Evolutionary conservation across 1,140 invertebrate species (phyloP), one percentile per base, ranked within the genome.

Genomic region (Meloidogyne exigua): DNA sequence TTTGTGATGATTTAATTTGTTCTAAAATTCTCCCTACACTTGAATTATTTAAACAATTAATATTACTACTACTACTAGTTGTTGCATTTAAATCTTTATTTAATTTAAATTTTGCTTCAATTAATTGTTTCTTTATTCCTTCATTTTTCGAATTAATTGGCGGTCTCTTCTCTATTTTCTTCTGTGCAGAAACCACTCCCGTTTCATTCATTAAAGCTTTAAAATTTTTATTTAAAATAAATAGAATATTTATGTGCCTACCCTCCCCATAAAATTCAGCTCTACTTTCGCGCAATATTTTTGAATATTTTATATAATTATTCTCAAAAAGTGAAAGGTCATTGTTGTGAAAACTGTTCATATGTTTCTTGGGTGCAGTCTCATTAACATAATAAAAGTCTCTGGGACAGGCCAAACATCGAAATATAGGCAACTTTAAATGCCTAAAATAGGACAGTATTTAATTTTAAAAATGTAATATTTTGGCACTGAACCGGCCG

Each of bases 361-460:
- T 76, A 26, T 76, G 75, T 18, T 76, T 76, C 49, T 57, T 68
- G 3, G 67, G 57, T 4, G 75, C 62, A 25, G 75, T 76, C n/a
- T 76, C 67, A 13, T 62, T 68, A 0, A 76, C 75, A 28, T 76
- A 68, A 23, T 42, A 76, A 49, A 76, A 76, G 39, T 76, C 75
- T 42, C 44, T 67, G 11, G 75, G 75, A 28, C 77, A 79, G 21
- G 42, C 75, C 10, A 78, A 21, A n/a, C 77, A 79, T 0, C 67
- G 36, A 49, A 76, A 79, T n/a, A 79, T 26, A 11, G 75, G 76
- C 18, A 76, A 28, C 26, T 69, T 76, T 32, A 79, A 70, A 70
- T 79, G 77, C 36, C 77, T 79, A 21, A 32, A 79, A 67, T 39
- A 39, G 2, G 10, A 18, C 23, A n/a, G 32, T n/a, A 39, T 36